Evolutionary conservation across 2,888 invertebrate species (phyloP).

Genomic region (Ecliptopera silaceata): DNA sequence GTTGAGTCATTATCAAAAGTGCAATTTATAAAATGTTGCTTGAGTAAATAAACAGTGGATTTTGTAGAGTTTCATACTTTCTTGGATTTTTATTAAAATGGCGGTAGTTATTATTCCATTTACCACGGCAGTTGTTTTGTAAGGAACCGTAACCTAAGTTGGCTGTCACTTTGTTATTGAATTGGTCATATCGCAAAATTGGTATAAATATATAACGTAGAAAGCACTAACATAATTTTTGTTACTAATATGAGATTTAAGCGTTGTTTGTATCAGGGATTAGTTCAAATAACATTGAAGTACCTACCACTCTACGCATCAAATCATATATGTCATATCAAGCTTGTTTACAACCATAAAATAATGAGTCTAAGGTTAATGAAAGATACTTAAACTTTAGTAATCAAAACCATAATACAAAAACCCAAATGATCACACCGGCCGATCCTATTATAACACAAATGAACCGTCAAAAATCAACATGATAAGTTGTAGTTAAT

Average conservation of each 20-base stretch:
- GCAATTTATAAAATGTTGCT: too few relatives aligned
- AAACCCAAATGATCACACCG: constrained; percentile 27
- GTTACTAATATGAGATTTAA: too few relatives aligned
- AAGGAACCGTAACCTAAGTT: neutral
- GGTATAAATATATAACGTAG: neutral
- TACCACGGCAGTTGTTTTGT: neutral
- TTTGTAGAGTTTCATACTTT: too few relatives aligned
- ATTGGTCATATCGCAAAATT: neutral
- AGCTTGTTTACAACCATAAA: neutral
- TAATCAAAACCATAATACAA: constrained; percentile 32
- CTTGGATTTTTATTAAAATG: too few relatives aligned
- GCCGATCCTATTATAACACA: constrained; percentile 34
- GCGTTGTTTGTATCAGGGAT: neutral
- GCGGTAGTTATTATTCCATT: too few relatives aligned
- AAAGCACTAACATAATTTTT: neutral
- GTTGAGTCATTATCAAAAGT: too few relatives aligned
- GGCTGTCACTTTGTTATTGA: neutral
- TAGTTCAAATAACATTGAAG: neutral
- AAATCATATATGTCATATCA: neutral
- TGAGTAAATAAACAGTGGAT: too few relatives aligned
- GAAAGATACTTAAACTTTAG: constrained; percentile 23
- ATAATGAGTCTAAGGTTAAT: neutral
- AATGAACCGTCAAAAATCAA: constrained; percentile 51
- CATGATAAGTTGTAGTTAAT: constrained; percentile 62
- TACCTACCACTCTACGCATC: neutral